Base-by-base conservation (phyloP, 1,140 invertebrate species). In the Chironomus striatipennis region DNA sequence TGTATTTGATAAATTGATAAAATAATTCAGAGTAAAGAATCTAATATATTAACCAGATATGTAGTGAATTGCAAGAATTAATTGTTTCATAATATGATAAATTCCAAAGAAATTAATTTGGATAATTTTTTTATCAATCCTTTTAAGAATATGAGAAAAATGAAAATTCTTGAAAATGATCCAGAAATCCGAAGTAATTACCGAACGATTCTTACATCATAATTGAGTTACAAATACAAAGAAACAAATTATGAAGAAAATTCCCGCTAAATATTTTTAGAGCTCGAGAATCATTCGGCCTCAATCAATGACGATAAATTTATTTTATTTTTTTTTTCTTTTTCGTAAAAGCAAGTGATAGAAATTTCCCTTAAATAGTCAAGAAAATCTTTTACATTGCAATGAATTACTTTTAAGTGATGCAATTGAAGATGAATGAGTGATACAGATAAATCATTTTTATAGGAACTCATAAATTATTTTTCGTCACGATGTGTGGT, bases 251-350 rank as follows among this genome's bases (percentile, higher is more conserved):
- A 57, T 5, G 5, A 10, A 57, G 47, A 57, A 15, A n/a, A n/a
- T 57, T 57, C 47, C 47, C 47, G 47, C 47, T 57, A 57, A 57
- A 57, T 57, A 57, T 57, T n/a, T 57, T 57, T n/a, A 57, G 47
- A 57, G 47, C 47, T 57, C 47, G n/a, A 57, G 4, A 57, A 57
- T 5, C 47, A 57, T n/a, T 47, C 43, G 12, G 12, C n/a, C 47
- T 57, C 47, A 57, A 57, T 57, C 47, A 57, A 15, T 57, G 47
- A 57, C 47, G 47, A 57, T 57, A 57, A 15, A 57, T 12, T n/a
- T n/a, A 57, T 57, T 57, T 15, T 12, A 57, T 12, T n/a, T n/a
- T 12, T 57, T 57, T 15, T 12, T 15, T 57, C 47, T n/a, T 57
- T 34, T 5, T 57, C 43, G 43, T 57, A 34, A 34, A 34, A 34